These are phyloP conservation scores for Agapornis canus DNA, from an alignment of 2,797 vertebrate species.

Conservation along the genomic window DNA sequence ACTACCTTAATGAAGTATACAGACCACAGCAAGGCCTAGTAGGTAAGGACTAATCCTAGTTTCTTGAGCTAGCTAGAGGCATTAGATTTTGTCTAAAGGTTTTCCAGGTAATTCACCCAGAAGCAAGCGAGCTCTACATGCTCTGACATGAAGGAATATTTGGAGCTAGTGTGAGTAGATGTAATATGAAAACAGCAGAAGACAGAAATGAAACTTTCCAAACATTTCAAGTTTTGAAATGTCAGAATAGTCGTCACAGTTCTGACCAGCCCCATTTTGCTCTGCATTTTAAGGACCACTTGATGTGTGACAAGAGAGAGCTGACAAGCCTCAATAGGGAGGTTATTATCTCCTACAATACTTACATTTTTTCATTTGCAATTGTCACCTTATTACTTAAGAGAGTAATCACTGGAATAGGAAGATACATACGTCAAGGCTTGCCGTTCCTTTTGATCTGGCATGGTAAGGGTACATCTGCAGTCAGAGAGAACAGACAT, in stretches of 20 bases:
- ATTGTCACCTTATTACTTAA: neutral
- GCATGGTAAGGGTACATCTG: slow-evolving; percentile 34
- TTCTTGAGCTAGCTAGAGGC: neutral
- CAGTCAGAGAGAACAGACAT: neutral
- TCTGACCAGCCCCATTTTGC: neutral
- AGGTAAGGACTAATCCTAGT: neutral
- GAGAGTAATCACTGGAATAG: neutral
- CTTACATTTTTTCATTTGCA: neutral
- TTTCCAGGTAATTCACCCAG: neutral
- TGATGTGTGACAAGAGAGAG: neutral
- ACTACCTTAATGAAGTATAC: neutral
- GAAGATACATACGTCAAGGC: slow-evolving; percentile 42
- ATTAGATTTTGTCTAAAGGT: neutral
- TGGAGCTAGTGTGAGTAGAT: neutral
- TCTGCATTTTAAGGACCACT: neutral
- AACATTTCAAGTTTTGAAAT: neutral
- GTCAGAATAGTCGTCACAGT: neutral
- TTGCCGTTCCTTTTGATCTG: slow-evolving; percentile 29
- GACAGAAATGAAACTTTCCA: neutral
- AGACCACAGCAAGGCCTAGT: neutral
- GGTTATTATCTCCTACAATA: neutral
- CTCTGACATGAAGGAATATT: neutral
- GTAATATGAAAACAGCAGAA: neutral
- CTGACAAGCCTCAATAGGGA: neutral
- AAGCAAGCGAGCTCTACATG: neutral